These are phyloP conservation scores for Caenorhabditis sulstoni DNA, from an alignment of 2,888 invertebrate species.

Conservation along the genomic window DNA sequence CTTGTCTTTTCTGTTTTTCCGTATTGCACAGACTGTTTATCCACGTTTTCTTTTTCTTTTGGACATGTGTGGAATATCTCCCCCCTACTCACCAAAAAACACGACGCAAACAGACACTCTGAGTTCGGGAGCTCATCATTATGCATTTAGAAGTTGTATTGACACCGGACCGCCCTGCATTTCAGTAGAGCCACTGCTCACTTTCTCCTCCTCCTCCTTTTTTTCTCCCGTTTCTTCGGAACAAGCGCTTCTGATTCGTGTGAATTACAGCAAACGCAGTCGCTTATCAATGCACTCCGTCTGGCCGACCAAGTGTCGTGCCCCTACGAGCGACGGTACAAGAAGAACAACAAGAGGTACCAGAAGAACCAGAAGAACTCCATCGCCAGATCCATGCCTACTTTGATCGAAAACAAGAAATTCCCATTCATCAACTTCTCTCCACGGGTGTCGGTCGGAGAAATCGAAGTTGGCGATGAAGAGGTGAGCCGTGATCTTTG, in stretches of 20 bases:
- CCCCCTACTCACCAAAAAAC: constrained; percentile 2
- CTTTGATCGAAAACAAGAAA: constrained; percentile 32
- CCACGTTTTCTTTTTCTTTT: constrained; percentile 2
- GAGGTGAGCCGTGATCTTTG: constrained; percentile 33
- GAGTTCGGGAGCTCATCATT: constrained; percentile 37
- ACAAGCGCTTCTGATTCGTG: no score
- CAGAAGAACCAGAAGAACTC: constrained; percentile 26
- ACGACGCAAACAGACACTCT: constrained; percentile 13
- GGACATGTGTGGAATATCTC: constrained; percentile 19
- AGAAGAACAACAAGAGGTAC: constrained; percentile 46
- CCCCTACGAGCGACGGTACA: constrained; percentile 58
- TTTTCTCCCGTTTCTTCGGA: not conserved
- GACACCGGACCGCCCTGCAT: constrained; percentile 16
- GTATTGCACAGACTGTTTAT: constrained; percentile 22
- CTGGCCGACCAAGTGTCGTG: constrained; percentile 63
- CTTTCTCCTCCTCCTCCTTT: constrained; percentile 1
- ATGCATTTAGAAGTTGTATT: constrained; percentile 51
- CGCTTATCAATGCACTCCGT: constrained; percentile 58
- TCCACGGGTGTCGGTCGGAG: constrained; percentile 31
- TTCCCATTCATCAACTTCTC: constrained; percentile 24
- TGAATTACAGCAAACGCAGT: constrained; percentile 60
- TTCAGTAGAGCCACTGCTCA: constrained; percentile 11
- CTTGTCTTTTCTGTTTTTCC: constrained; percentile 6
- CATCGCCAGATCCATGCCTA: constrained; percentile 52
- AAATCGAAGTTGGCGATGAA: constrained; percentile 27